Evolutionary conservation across 2,113 vertebrate genomes (phyloP).

Genomic region (Plotosus lineatus): DNA sequence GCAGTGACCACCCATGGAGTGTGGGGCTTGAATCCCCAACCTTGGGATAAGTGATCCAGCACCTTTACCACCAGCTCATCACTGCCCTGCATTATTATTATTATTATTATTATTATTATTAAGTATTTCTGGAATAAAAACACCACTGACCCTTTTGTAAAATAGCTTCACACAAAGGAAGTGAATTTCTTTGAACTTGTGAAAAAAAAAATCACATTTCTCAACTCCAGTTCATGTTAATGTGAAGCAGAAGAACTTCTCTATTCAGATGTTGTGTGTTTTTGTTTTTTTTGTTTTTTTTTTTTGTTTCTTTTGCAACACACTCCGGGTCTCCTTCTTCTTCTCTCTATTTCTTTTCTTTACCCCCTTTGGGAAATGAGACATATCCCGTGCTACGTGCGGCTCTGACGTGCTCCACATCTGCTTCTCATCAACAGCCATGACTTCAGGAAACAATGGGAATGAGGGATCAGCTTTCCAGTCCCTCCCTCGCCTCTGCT

Average conservation of each 20-base stretch:
- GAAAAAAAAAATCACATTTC: too few species aligned
- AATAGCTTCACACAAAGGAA: background rate
- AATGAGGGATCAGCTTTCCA: conserved; percentile 28
- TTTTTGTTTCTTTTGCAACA: conserved; percentile 60
- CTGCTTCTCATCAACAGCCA: conserved; percentile 70
- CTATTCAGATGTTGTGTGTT: background rate
- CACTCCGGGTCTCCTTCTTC: conserved; percentile 35
- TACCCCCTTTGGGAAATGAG: conserved; percentile 57
- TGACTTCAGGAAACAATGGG: conserved; percentile 48
- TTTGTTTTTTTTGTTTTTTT: too few species aligned
- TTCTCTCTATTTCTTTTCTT: conserved; percentile 41
- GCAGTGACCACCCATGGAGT: too few species aligned
- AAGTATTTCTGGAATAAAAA: background rate
- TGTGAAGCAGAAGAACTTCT: background rate
- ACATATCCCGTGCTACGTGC: conserved; percentile 55
- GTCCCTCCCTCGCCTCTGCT: background rate
- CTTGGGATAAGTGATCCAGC: too few species aligned
- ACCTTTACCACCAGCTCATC: too few species aligned
- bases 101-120: background rate
- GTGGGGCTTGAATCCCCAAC: too few species aligned
- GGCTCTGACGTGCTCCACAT: conserved; percentile 59
- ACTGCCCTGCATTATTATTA: too few species aligned
- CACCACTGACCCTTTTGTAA: background rate
- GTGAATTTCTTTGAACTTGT: too few species aligned
- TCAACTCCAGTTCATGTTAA: background rate